Conservation (phyloP, 2,797 vertebrate species). For the Hephaestus fuliginosus region DNA sequence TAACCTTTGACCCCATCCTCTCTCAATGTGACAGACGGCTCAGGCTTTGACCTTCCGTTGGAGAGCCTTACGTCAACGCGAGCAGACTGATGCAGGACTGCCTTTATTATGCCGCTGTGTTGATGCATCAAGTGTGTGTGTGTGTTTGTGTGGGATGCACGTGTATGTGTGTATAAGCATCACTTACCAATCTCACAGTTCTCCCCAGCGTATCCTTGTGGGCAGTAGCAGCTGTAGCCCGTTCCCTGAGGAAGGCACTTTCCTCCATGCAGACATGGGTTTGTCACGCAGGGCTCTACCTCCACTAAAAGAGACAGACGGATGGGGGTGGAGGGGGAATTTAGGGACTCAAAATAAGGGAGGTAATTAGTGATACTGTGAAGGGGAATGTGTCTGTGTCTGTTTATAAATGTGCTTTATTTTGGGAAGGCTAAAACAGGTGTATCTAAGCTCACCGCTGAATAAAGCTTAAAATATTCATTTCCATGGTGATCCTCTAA, state of each 20-base stretch:
- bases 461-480: constrained; percentile 10
- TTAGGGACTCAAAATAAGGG: constrained; percentile 17
- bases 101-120: constrained; percentile 37
- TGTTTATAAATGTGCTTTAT: constrained; percentile 14
- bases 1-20: constrained; percentile 53
- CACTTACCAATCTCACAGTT: constrained; percentile 96
- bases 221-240: constrained; percentile 92
- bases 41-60: constrained; percentile 56
- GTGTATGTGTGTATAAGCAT: constrained; percentile 33
- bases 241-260: constrained; percentile 90
- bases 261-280: constrained; percentile 94
- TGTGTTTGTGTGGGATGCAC: constrained; percentile 22
- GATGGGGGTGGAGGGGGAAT: constrained; percentile 5
- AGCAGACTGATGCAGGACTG: constrained; percentile 7
- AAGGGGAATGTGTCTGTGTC: neutral
- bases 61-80: constrained; percentile 33
- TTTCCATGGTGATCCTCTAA: constrained; percentile 22
- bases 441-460: constrained; percentile 2
- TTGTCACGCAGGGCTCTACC: constrained; percentile 88
- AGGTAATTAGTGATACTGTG: constrained; percentile 33
- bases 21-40: constrained; percentile 30
- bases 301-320: constrained; percentile 68
- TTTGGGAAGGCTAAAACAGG: constrained; percentile 8
- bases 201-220: constrained; percentile 93
- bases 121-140: neutral